Percentiles rank a stretch among this genome's conserved stretches.
Evolutionary conservation across 2,888 invertebrate genomes (phyloP).

Genomic region (Caenorhabditis sp.): DNA sequence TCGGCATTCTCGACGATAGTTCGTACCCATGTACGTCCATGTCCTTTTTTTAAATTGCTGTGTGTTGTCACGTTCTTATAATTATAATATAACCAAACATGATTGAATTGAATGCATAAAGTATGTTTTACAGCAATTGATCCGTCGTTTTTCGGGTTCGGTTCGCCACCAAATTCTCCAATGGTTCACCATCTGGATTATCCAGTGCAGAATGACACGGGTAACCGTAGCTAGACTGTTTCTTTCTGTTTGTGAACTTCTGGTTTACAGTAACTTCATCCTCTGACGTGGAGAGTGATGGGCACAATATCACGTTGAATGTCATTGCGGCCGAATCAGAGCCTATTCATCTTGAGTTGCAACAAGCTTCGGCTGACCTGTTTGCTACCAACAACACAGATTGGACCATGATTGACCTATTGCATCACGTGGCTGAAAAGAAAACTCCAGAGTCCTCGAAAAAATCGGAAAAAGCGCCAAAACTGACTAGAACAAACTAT

Average conservation of each 20-base stretch:
- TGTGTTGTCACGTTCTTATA: not conserved
- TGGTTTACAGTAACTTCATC: constrained; percentile 1
- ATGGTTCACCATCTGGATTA: not conserved
- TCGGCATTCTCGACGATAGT: constrained; percentile 8
- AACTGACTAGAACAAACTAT: not conserved
- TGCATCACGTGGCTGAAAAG: not conserved
- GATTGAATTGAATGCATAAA: constrained; percentile 5
- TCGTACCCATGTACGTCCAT: not conserved
- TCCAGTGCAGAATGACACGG: constrained; percentile 8
- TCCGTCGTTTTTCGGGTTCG: constrained; percentile 4
- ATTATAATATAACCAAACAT: too few species aligned
- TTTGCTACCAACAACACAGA: not conserved
- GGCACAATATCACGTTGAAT: not conserved
- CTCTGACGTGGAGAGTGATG: not conserved
- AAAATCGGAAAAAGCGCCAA: not conserved
- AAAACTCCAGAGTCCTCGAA: not conserved
- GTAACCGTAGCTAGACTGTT: not conserved
- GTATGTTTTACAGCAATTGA: constrained; percentile 20
- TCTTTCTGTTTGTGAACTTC: not conserved
- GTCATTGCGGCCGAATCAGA: too few species aligned
- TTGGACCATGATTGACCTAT: not conserved
- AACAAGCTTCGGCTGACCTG: too few species aligned
- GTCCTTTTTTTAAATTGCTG: constrained; percentile 4
- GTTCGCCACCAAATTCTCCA: not conserved
- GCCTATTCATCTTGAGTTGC: too few species aligned